Percentiles rank a stretch among this genome's conserved stretches.
Evolutionary conservation across 2,113 vertebrate species (phyloP).

Genomic region (Ranitomeya imitator): DNA sequence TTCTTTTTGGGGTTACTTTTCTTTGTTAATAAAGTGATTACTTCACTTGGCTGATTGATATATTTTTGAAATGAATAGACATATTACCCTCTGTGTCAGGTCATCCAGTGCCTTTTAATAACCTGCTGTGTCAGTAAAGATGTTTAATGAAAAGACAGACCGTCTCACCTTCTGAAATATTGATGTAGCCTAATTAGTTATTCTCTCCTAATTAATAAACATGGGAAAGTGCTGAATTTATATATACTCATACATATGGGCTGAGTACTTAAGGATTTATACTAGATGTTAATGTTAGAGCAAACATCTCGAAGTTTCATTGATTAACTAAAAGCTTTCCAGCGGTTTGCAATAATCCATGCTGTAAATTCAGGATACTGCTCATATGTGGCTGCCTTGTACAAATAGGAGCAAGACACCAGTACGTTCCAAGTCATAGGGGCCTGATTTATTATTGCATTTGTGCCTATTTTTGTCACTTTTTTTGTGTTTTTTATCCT

Average conservation of each 20-base stretch:
- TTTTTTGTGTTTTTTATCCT: no score
- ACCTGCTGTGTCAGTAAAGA: slow-evolving; percentile 31
- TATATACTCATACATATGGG: slow-evolving; percentile 9
- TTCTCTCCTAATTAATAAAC: slow-evolving; percentile 36
- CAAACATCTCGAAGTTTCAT: slow-evolving; percentile 25
- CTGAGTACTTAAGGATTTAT: not conserved
- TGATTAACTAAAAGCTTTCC: slow-evolving; percentile 16
- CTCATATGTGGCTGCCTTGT: not conserved
- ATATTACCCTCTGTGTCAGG: slow-evolving; percentile 10
- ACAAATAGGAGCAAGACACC: not conserved
- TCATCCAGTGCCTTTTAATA: slow-evolving; percentile 18
- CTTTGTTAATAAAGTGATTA: not conserved
- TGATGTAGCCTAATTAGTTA: slow-evolving; percentile 19
- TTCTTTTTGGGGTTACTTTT: not conserved
- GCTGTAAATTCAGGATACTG: not conserved
- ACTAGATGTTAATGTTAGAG: not conserved
- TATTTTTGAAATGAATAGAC: slow-evolving; percentile 20
- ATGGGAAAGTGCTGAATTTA: not conserved
- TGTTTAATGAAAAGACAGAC: slow-evolving; percentile 27
- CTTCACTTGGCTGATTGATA: not conserved
- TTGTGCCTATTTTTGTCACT: no score
- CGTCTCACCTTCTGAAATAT: slow-evolving; percentile 28
- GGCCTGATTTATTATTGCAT: no score
- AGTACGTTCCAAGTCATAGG: not conserved
- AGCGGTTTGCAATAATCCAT: not conserved